Conservation (phyloP, 2,113 vertebrate genomes). For the Natator depressus region DNA sequence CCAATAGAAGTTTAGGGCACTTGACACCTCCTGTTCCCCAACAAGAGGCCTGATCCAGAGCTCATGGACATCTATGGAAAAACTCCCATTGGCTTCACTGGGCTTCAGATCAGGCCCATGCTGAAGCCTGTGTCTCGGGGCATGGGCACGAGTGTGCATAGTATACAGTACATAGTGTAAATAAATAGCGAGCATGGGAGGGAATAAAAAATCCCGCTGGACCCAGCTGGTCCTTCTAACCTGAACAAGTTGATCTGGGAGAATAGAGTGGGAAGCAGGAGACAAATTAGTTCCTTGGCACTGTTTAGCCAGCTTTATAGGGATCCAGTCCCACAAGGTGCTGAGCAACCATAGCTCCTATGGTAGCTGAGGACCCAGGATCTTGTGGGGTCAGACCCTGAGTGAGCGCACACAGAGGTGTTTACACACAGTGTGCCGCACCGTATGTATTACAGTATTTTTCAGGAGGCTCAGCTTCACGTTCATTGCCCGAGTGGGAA, state of each 20-base stretch:
- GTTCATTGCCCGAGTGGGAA: background rate
- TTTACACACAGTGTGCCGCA: rapidly evolving
- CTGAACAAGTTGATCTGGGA: background rate
- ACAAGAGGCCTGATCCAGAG: background rate
- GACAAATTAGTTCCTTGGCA: rapidly evolving
- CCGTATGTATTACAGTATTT: background rate
- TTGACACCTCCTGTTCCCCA: background rate
- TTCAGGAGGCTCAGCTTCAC: background rate
- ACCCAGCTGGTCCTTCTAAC: rapidly evolving
- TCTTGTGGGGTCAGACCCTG: background rate
- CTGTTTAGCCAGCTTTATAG: background rate
- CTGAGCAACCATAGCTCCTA: background rate
- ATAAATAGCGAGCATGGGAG: background rate
- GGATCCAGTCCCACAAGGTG: rapidly evolving
- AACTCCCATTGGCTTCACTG: background rate
- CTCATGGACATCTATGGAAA: background rate
- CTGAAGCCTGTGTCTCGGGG: background rate
- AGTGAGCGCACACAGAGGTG: background rate
- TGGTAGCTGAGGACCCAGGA: background rate
- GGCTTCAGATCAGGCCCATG: background rate
- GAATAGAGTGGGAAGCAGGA: background rate
- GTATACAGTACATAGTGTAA: background rate
- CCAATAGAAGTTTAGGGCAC: background rate
- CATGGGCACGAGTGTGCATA: background rate
- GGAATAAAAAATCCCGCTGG: background rate